Conservation (phyloP, 2,113 vertebrate genomes). For the Psephotus haematonotus region DNA sequence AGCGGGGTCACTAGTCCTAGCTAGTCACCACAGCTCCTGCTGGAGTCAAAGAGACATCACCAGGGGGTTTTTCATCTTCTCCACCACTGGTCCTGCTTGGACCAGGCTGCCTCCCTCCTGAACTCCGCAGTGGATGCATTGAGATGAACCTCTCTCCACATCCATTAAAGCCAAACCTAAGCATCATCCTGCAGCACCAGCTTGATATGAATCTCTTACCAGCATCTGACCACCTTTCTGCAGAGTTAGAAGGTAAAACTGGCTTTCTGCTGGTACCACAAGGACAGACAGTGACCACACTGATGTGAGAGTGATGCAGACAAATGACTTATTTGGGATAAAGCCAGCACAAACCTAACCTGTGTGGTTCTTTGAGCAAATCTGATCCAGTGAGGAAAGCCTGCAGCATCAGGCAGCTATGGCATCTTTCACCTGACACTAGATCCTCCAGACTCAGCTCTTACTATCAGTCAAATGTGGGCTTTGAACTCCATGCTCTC, state of each 20-base stretch:
- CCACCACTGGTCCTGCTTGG: not conserved
- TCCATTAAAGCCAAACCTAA: not conserved
- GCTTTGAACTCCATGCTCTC: not conserved
- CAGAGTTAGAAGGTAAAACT: not conserved
- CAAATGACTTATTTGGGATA: not conserved
- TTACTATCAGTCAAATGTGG: accelerated
- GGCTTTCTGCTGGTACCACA: not conserved
- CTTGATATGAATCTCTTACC: not conserved
- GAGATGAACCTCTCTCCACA: not conserved
- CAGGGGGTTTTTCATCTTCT: not conserved
- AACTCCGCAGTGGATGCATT: not conserved
- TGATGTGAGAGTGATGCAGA: not conserved
- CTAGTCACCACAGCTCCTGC: not conserved
- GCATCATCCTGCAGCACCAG: not conserved
- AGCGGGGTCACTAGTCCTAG: not conserved
- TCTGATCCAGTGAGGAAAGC: not conserved
- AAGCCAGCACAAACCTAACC: not conserved
- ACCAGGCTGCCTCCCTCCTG: not conserved
- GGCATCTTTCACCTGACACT: not conserved
- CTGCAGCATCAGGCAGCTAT: accelerated
- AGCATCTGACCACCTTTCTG: not conserved
- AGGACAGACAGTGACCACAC: not conserved
- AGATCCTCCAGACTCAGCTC: not conserved
- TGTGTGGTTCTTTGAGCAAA: not conserved
- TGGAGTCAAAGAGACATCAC: not conserved